phyloP scores from a whole-genome alignment of 2,113 vertebrate species.

The Phodopus roborovskii region DNA sequence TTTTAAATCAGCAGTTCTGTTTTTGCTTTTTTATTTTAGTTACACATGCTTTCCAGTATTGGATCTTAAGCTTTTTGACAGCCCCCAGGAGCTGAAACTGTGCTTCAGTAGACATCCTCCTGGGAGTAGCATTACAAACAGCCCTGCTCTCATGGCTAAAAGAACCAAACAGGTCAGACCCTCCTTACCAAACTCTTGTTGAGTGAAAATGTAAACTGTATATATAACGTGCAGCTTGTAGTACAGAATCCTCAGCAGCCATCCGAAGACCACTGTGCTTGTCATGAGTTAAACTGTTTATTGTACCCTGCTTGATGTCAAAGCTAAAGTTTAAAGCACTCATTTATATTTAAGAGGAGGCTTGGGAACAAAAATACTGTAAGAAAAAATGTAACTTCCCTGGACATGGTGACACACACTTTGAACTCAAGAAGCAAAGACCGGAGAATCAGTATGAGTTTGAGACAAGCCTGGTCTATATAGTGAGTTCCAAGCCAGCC shows the following conservation, averaged over 20 bases:
- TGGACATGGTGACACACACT: neutral
- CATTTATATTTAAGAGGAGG: neutral
- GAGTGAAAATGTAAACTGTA: slow-evolving; percentile 64
- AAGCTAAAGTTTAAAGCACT: neutral
- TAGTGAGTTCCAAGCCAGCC: neutral
- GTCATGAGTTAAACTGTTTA: slow-evolving; percentile 52
- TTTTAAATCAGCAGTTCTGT: slow-evolving; percentile 71
- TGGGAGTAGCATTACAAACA: slow-evolving; percentile 91
- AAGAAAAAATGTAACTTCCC: neutral
- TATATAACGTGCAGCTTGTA: slow-evolving; percentile 43
- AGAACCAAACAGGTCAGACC: slow-evolving; percentile 96
- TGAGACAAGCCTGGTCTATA: neutral
- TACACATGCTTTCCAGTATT: slow-evolving; percentile 95
- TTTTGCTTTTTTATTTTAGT: slow-evolving; percentile 85
- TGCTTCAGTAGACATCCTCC: slow-evolving; percentile 89
- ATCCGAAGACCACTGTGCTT: slow-evolving; percentile 25
- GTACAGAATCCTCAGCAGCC: neutral
- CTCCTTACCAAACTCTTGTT: slow-evolving; percentile 56
- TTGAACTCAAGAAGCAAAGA: neutral
- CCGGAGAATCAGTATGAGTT: neutral
- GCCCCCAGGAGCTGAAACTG: slow-evolving; percentile 90
- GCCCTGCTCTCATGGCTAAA: slow-evolving; percentile 96
- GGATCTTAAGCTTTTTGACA: slow-evolving; percentile 93
- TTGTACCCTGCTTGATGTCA: neutral
- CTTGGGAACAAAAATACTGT: slow-evolving; percentile 44